Percentiles rank a stretch among this genome's conserved stretches.
Evolutionary conservation across 2,113 vertebrate genomes (phyloP).

Genomic region (Mustelus asterias): DNA sequence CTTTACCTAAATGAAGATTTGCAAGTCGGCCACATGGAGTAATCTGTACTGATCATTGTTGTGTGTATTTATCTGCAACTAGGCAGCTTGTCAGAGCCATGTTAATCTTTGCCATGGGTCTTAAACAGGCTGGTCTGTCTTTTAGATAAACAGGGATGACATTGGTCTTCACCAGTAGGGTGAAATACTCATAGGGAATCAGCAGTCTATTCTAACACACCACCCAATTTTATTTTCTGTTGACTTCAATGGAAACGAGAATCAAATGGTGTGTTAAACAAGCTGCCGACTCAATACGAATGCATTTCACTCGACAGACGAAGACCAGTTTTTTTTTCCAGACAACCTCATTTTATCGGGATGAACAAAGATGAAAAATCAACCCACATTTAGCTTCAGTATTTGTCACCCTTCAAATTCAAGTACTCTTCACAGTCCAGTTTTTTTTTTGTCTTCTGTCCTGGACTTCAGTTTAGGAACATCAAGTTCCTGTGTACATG

Average conservation of each 20-base stretch:
- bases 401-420: neutral
- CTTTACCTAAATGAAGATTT: neutral
- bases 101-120: neutral
- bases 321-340: neutral
- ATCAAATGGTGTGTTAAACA: neutral
- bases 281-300: neutral
- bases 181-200: neutral
- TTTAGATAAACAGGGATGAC: neutral
- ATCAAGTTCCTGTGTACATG: neutral
- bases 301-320: neutral
- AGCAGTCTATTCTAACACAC: neutral
- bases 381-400: neutral
- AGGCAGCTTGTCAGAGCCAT: neutral
- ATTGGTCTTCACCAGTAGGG: neutral
- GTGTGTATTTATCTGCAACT: neutral
- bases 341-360: neutral
- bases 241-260: neutral
- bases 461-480: neutral
- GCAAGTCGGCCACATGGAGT: neutral
- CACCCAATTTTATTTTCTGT: neutral
- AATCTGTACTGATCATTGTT: neutral
- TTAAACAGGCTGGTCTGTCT: neutral
- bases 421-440: neutral
- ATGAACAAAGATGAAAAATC: neutral
- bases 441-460: neutral